Conservation (phyloP, 2,888 invertebrate species). For the Eupithecia pulchellata region DNA sequence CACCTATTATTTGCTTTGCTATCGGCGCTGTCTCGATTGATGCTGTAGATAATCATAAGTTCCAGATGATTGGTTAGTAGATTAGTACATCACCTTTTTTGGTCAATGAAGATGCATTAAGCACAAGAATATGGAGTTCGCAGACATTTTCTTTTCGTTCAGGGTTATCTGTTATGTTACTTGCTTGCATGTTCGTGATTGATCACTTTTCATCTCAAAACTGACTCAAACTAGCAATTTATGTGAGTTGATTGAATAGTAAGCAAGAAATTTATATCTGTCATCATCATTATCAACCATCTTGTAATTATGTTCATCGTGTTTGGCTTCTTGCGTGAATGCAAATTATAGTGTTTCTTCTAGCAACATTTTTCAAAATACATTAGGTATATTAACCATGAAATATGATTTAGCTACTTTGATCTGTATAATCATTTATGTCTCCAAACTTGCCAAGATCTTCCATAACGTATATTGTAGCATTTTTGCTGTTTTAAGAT, state of each 20-base stretch:
- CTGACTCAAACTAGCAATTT: constrained; percentile 21
- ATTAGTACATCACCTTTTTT: constrained; percentile 17
- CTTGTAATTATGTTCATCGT: neutral
- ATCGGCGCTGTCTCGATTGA: neutral
- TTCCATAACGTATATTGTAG: neutral
- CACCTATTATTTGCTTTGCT: too few species aligned
- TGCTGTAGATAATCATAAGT: constrained; percentile 16
- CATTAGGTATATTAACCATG: too few species aligned
- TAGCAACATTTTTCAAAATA: neutral
- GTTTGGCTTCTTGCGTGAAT: neutral
- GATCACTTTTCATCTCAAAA: constrained; percentile 37
- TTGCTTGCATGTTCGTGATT: constrained; percentile 32
- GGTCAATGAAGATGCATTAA: constrained; percentile 22
- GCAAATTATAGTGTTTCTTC: neutral
- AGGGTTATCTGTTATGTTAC: constrained; percentile 27
- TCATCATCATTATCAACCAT: constrained; percentile 11
- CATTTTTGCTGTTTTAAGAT: neutral
- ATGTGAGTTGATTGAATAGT: constrained; percentile 5
- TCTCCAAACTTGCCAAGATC: neutral
- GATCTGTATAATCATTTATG: neutral
- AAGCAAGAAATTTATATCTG: constrained; percentile 14
- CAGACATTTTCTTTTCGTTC: constrained; percentile 30
- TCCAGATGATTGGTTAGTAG: constrained; percentile 18
- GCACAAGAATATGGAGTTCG: constrained; percentile 27
- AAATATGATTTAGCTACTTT: neutral